Evolutionary conservation across 2,888 invertebrate species (phyloP).

Genomic region (Drosophila antonietae): DNA sequence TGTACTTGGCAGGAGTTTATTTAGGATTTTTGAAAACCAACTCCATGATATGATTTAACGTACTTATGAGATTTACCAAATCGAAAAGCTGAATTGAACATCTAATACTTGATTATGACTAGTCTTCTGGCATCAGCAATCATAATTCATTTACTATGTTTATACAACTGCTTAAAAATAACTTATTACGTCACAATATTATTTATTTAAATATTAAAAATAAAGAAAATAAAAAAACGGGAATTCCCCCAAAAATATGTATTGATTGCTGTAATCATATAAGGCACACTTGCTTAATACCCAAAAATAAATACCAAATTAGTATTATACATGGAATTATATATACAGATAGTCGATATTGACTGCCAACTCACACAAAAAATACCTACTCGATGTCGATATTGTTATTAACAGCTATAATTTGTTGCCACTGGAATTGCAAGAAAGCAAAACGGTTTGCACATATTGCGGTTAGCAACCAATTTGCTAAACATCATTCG

Average conservation of each 20-base stretch:
- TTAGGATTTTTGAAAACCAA: too few relatives aligned
- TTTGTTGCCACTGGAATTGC: slow-evolving; percentile 5
- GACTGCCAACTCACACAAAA: neutral
- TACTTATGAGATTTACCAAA: too few relatives aligned
- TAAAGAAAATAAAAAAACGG: neutral
- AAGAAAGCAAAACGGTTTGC: slow-evolving; percentile 1
- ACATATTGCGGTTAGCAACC: slow-evolving; percentile 4
- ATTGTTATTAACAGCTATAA: slow-evolving; percentile 7
- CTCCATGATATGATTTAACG: too few relatives aligned
- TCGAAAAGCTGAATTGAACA: too few relatives aligned
- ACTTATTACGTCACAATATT: too few relatives aligned
- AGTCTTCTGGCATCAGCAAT: too few relatives aligned
- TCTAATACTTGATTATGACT: too few relatives aligned
- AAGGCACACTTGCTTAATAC: neutral
- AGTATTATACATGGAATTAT: neutral
- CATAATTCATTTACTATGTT: too few relatives aligned
- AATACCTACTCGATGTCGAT: neutral
- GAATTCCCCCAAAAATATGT: neutral
- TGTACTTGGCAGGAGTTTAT: neutral
- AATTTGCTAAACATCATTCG: slow-evolving; percentile 20
- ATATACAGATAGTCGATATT: neutral
- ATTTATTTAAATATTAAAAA: too few relatives aligned
- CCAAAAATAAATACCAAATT: neutral
- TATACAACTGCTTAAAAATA: too few relatives aligned
- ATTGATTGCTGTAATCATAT: neutral